These are phyloP conservation scores for Catharus bicknelli DNA, from an alignment of 2,113 vertebrate genomes.

Conservation along the genomic window DNA sequence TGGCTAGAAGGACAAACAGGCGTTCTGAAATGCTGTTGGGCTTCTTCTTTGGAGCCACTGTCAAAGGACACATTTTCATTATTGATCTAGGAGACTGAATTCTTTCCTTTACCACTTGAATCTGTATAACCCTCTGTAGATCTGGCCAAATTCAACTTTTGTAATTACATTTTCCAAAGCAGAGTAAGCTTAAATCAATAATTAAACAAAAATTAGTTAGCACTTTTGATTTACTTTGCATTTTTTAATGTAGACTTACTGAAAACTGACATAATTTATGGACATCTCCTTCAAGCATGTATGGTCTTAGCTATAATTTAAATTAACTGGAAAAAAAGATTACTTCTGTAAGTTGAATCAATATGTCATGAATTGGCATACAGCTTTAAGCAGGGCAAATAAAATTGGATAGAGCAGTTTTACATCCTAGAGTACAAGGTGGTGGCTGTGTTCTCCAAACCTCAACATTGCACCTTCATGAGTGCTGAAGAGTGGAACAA, in stretches of 20 bases:
- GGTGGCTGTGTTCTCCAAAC: conserved; percentile 5
- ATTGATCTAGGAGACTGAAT: not conserved
- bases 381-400: conserved; percentile 9
- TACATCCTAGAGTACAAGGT: conserved; percentile 12
- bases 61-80: not conserved
- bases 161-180: conserved; percentile 35
- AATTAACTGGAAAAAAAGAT: conserved; percentile 31
- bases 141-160: conserved; percentile 18
- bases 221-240: conserved; percentile 32
- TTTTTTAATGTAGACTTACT: conserved; percentile 40
- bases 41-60: not conserved
- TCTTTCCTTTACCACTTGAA: not conserved
- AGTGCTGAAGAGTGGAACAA: not conserved
- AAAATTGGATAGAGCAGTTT: conserved; percentile 28
- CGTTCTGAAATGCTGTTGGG: not conserved
- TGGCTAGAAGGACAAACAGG: not conserved
- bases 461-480: not conserved
- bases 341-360: not conserved
- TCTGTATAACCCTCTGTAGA: not conserved
- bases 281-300: conserved; percentile 6
- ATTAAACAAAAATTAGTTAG: conserved; percentile 35
- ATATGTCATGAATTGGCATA: conserved; percentile 27
- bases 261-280: conserved; percentile 46
- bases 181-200: conserved; percentile 45
- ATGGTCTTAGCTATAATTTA: conserved; percentile 37